These are phyloP conservation scores for Spea multiplicata DNA, from an alignment of 2,113 vertebrate species.

Conservation along the genomic window DNA sequence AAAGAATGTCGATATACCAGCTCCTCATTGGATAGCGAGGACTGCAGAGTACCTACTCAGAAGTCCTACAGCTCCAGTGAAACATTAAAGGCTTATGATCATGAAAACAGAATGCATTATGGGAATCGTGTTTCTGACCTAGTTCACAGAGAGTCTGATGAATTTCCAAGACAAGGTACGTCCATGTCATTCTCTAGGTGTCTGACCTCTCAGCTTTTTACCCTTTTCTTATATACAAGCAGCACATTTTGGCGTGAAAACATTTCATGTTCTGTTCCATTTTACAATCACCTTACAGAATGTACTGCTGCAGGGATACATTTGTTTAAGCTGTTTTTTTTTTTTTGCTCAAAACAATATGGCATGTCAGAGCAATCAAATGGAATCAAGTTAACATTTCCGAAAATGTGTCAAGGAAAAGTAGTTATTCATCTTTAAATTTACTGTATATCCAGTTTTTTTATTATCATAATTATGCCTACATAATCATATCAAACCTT, in stretches of 20 bases:
- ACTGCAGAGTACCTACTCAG: constrained; percentile 92
- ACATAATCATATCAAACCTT: too few relatives aligned
- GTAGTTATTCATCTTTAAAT: too few relatives aligned
- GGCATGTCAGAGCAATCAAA: neutral
- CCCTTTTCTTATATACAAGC: constrained; percentile 13
- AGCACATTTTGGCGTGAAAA: constrained; percentile 16
- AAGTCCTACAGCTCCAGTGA: constrained; percentile 97
- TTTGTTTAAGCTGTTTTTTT: constrained; percentile 10
- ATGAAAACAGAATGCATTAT: constrained; percentile 89
- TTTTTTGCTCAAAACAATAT: neutral
- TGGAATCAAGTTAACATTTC: neutral
- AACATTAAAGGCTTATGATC: constrained; percentile 92
- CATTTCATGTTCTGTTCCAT: neutral
- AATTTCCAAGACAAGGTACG: constrained; percentile 92
- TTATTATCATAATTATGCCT: too few relatives aligned
- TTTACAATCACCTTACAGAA: neutral
- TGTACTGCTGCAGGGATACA: constrained; percentile 20
- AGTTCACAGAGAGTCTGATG: constrained; percentile 91
- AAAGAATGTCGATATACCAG: constrained; percentile 90
- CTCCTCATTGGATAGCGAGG: constrained; percentile 86
- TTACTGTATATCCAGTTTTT: too few relatives aligned
- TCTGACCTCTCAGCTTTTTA: constrained; percentile 25
- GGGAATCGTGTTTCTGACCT: constrained; percentile 88
- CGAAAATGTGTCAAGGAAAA: neutral
- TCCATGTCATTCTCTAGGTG: constrained; percentile 33